phyloP scores from a whole-genome alignment of 2,888 invertebrate genomes.

The Atethmia centrago region DNA sequence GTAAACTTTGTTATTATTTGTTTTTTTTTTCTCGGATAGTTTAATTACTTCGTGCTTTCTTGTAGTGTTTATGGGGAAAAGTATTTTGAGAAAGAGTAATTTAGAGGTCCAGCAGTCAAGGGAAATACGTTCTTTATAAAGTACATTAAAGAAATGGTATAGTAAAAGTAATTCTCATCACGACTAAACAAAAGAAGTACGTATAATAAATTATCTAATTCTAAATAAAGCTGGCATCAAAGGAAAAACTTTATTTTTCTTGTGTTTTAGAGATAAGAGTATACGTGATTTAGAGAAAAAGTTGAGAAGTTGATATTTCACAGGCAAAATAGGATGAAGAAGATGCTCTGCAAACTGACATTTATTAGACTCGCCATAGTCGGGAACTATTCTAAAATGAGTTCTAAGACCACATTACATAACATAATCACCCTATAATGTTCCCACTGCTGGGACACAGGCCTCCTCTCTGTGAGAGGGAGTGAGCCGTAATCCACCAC shows the following conservation, averaged over 20 bases:
- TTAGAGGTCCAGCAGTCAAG: not conserved
- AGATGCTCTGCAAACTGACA: not conserved
- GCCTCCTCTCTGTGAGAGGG: no score
- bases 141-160: not conserved
- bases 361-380: not conserved
- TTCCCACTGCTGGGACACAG: no score
- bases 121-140: not conserved
- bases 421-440: no score
- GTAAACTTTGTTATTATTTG: constrained; percentile 32
- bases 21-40: constrained; percentile 36
- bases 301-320: not conserved
- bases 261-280: not conserved
- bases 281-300: no score
- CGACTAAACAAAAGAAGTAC: no score
- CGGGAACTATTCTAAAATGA: not conserved
- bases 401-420: no score
- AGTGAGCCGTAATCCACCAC: no score
- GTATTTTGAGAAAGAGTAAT: not conserved
- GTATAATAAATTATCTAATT: not conserved
- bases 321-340: not conserved
- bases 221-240: not conserved
- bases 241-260: not conserved
- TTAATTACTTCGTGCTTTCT: constrained; percentile 48
- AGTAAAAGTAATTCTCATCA: not conserved
- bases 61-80: constrained; percentile 5